Percentiles rank a stretch among this genome's conserved stretches.
These are phyloP conservation scores for Pedionomus torquatus DNA, from an alignment of 2,113 vertebrate genomes.

Conservation along the genomic window DNA sequence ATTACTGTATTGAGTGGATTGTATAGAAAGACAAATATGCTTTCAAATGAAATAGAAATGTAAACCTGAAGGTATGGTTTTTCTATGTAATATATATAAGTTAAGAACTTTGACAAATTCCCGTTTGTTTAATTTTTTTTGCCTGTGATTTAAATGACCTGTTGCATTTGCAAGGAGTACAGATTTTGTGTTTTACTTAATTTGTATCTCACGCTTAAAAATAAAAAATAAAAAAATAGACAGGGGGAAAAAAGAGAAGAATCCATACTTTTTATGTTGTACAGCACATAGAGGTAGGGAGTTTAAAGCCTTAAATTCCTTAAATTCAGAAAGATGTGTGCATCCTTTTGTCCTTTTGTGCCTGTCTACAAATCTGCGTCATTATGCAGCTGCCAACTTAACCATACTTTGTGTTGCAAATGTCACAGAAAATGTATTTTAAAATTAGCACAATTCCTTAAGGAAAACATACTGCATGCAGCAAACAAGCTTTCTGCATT, in stretches of 20 bases:
- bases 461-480: neutral
- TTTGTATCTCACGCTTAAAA: neutral
- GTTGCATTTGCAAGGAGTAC: neutral
- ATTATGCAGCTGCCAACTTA: neutral
- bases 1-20: neutral
- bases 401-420: neutral
- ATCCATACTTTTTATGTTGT: neutral
- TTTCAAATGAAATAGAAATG: neutral
- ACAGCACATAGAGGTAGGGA: neutral
- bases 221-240: neutral
- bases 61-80: neutral
- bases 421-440: neutral
- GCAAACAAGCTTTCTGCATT: neutral
- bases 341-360: neutral
- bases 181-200: neutral
- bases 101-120: neutral
- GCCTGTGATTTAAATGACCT: neutral
- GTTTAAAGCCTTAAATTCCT: neutral
- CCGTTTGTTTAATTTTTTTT: neutral
- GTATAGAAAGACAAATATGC: accelerated
- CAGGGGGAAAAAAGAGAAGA: neutral
- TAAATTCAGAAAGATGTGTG: neutral
- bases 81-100: neutral
- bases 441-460: neutral
- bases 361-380: neutral